These are phyloP conservation scores for Sycophila texana DNA, from an alignment of 2,888 invertebrate genomes.

Conservation along the genomic window DNA sequence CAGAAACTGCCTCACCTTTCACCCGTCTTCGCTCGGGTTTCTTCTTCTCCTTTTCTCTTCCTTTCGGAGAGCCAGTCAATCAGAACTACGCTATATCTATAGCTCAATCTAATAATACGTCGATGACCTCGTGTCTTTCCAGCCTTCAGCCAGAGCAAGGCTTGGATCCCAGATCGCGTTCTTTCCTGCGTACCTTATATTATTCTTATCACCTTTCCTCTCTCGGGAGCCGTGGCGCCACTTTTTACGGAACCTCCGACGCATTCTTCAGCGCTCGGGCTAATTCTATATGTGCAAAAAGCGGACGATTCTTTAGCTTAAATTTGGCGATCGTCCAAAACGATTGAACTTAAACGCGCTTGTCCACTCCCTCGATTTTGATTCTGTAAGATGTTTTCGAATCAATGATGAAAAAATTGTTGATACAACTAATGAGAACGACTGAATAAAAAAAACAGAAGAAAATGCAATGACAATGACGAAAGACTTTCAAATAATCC, in stretches of 20 bases:
- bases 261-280: not conserved
- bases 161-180: too few species aligned
- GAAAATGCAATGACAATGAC: too few species aligned
- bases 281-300: not conserved
- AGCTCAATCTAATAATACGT: slow-evolving; percentile 56
- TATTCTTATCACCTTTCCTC: too few species aligned
- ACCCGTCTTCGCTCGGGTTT: not conserved
- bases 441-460: too few species aligned
- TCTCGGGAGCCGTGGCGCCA: too few species aligned
- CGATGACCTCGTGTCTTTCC: slow-evolving; percentile 48
- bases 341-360: not conserved
- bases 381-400: too few species aligned
- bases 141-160: slow-evolving; percentile 23
- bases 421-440: too few species aligned
- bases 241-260: not conserved
- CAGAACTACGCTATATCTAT: not conserved
- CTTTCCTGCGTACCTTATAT: too few species aligned
- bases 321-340: slow-evolving; percentile 18
- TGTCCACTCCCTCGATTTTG: not conserved
- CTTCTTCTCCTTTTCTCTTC: not conserved
- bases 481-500: too few species aligned
- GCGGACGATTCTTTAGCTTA: not conserved
- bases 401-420: too few species aligned
- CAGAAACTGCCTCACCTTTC: slow-evolving; percentile 16
- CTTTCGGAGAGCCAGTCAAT: not conserved